Evolutionary conservation across 2,888 invertebrate genomes (phyloP), one percentile per base, ranked within the genome.

Genomic region (Pseudanteris insignis): DNA sequence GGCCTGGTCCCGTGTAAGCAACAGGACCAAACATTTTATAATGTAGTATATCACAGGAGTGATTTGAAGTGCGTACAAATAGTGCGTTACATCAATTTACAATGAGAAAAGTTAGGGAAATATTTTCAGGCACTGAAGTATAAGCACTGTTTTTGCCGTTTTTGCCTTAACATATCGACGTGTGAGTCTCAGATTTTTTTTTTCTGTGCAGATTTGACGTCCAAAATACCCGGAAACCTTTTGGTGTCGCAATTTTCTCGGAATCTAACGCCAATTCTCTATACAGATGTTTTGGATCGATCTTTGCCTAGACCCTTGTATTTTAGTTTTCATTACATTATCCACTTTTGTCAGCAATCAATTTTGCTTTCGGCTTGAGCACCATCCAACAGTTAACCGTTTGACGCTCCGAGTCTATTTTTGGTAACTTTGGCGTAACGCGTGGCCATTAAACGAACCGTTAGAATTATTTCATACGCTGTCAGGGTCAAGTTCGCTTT

Each of bases 401-500:
- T 25, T 26, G 32, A 28, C 18, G 7, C 9, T 18, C 18, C 14
- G 37, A 13, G 18, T 55, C 57, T 57, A 57, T 57, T 57, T 57
- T 48, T 43, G 48, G 41, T 15, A n/a, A 25, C 37, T 29, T 32
- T 47, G 32, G 46, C 37, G 38, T 47, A 55, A 55, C 34, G 47
- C 29, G 38, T 18, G 3, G 32, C 38, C 46, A 26, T 55, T 36
- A 30, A 47, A 33, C 55, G 29, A 36, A 55, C 55, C 55, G 55
- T 57, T 57, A 57, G 58, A 34, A 46, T 51, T 26, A 40, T 51
- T 58, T 40, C 46, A 46, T 40, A 34, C 34, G 33, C 32, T 33
- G 43, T 43, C 58, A 58, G 58, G 50, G 58, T 58, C 58, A 50
- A 50, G 58, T 50, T 58, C 58, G 40, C 58, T 58, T 58, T 58